phyloP scores from a whole-genome alignment of 2,797 vertebrate genomes.

The Graptemys geographica region DNA sequence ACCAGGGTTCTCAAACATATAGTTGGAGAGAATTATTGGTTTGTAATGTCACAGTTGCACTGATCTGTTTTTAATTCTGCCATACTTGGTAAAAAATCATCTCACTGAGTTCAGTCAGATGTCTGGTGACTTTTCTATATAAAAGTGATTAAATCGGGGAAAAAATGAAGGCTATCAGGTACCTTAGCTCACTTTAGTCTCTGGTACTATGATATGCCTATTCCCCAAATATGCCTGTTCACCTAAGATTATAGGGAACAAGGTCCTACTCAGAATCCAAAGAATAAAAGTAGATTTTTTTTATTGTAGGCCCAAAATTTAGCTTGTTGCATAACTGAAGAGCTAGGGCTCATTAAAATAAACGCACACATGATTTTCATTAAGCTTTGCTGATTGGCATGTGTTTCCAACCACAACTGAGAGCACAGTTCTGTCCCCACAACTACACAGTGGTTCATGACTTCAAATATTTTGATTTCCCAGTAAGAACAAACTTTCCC shows the following conservation, averaged over 20 bases:
- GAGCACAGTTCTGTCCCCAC: neutral
- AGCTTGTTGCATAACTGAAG: neutral
- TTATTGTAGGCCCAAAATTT: neutral
- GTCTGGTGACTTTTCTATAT: conserved; percentile 3
- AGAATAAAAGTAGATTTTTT: neutral
- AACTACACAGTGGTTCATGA: neutral
- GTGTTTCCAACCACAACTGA: neutral
- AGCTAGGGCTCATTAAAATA: neutral
- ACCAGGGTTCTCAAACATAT: conserved; percentile 47
- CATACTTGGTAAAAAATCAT: conserved; percentile 58
- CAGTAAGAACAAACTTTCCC: neutral
- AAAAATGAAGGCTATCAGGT: conserved; percentile 1
- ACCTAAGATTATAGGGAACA: neutral
- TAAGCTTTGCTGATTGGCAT: neutral
- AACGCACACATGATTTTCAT: neutral
- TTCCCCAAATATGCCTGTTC: neutral
- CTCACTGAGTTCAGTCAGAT: conserved; percentile 38
- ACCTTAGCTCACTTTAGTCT: neutral
- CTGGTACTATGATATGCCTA: neutral
- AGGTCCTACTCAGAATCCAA: neutral
- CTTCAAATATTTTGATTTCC: neutral
- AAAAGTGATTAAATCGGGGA: conserved; percentile 13
- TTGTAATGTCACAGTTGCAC: conserved; percentile 61
- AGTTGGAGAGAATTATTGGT: conserved; percentile 57
- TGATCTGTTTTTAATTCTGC: conserved; percentile 71